phyloP scores from a whole-genome alignment of 1,140 invertebrate genomes.

The Drosophila orosa region DNA sequence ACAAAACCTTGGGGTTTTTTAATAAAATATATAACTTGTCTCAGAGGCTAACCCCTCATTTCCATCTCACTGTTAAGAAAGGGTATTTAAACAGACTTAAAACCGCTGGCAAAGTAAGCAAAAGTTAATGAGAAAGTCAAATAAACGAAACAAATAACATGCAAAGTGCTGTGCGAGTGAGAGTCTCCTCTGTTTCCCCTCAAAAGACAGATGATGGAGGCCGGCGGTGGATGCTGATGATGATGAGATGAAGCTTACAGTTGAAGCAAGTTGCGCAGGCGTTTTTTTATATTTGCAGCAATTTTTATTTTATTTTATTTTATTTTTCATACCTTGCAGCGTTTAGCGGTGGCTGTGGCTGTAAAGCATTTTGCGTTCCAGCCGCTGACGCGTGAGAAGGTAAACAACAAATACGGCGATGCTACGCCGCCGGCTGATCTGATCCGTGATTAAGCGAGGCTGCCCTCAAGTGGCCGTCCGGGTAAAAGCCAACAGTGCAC shows the following conservation, averaged over 20 bases:
- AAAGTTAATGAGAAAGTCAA: conserved; percentile 83
- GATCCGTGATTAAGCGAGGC: conserved; percentile 59
- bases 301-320: conserved; percentile 25
- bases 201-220: conserved; percentile 10
- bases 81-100: conserved; percentile 28
- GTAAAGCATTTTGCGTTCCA: conserved; percentile 66
- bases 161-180: conserved; percentile 63
- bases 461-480: conserved; percentile 44
- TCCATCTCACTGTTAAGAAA: neutral
- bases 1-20: neutral
- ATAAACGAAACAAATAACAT: conserved; percentile 78
- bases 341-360: conserved; percentile 1
- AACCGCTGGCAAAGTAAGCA: conserved; percentile 61
- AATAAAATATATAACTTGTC: neutral
- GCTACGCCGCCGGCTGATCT: conserved; percentile 35
- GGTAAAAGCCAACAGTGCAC: conserved; percentile 51
- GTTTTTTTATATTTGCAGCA: conserved; percentile 36
- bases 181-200: conserved; percentile 20
- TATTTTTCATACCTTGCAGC: conserved; percentile 27
- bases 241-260: conserved; percentile 25
- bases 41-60: neutral
- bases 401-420: conserved; percentile 55
- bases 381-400: conserved; percentile 57
- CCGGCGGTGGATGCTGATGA: conserved; percentile 6
- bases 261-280: conserved; percentile 55